These are phyloP conservation scores for Lathronympha strigana DNA, from an alignment of 2,888 invertebrate species.

Conservation along the genomic window DNA sequence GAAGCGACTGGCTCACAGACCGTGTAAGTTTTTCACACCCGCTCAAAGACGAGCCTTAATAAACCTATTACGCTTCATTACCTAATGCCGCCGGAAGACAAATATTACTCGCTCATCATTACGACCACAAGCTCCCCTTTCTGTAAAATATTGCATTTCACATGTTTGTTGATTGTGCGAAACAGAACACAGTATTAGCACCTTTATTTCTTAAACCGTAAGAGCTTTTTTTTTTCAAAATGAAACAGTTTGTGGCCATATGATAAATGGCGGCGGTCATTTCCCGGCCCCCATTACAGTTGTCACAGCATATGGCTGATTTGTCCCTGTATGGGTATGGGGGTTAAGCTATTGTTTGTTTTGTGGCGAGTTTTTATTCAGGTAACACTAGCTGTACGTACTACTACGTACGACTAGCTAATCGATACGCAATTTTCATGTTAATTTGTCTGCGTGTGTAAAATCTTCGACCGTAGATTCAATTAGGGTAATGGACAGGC, in stretches of 20 bases:
- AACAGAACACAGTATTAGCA: slow-evolving; percentile 59
- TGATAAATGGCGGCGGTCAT: slow-evolving; percentile 76
- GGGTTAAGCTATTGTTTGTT: slow-evolving; percentile 66
- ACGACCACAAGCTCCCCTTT: slow-evolving; percentile 75
- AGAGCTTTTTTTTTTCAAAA: slow-evolving; percentile 62
- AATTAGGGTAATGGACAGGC: too few species aligned
- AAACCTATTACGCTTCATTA: slow-evolving; percentile 81
- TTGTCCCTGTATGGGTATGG: slow-evolving; percentile 56
- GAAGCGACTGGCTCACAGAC: slow-evolving; percentile 58
- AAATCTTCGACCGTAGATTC: too few species aligned
- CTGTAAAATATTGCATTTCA: slow-evolving; percentile 70
- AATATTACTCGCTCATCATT: slow-evolving; percentile 80
- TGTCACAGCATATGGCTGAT: slow-evolving; percentile 77
- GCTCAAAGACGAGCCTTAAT: slow-evolving; percentile 66
- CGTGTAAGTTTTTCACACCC: slow-evolving; percentile 73
- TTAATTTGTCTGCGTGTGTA: slow-evolving; percentile 3
- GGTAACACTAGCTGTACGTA: slow-evolving; percentile 18
- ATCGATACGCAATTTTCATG: slow-evolving; percentile 23
- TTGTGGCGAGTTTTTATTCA: slow-evolving; percentile 48
- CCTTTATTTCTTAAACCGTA: slow-evolving; percentile 64
- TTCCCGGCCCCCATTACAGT: slow-evolving; percentile 67
- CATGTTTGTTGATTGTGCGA: slow-evolving; percentile 58
- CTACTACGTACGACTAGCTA: slow-evolving; percentile 19
- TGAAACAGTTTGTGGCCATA: slow-evolving; percentile 69
- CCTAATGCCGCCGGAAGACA: slow-evolving; percentile 78